Evolutionary conservation across 2,888 invertebrate genomes (phyloP).

Genomic region (Synergus laeviventris): DNA sequence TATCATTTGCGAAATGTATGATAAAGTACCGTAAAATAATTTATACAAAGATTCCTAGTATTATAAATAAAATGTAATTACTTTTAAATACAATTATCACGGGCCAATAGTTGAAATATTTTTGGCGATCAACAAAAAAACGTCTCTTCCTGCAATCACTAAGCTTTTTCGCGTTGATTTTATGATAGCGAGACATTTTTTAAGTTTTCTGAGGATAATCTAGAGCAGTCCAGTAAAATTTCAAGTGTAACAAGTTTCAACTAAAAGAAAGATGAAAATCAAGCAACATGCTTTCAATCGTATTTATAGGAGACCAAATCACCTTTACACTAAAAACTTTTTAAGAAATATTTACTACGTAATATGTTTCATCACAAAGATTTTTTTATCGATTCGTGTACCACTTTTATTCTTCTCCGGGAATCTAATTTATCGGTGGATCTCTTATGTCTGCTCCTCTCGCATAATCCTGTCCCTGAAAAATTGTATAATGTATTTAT

Average conservation of each 20-base stretch:
- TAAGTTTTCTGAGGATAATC: constrained; percentile 27
- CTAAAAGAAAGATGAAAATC: constrained; percentile 20
- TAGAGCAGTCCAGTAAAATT: constrained; percentile 28
- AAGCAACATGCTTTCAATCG: constrained; percentile 4
- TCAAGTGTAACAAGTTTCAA: constrained; percentile 6
- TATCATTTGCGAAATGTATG: constrained; percentile 24
- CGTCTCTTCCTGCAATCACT: background rate
- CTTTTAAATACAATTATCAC: constrained; percentile 34
- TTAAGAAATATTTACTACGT: constrained; percentile 26
- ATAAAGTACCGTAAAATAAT: constrained; percentile 31
- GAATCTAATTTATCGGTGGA: constrained; percentile 49
- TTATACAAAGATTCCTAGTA: constrained; percentile 26
- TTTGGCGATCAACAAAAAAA: constrained; percentile 12
- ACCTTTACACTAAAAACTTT: constrained; percentile 35
- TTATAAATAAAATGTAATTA: constrained; percentile 33
- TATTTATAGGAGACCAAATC: constrained; percentile 11
- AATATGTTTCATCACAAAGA: constrained; percentile 38
- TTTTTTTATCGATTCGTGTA: constrained; percentile 27
- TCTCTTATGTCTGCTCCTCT: constrained; percentile 61
- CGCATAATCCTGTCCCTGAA: constrained; percentile 62
- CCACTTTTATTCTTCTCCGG: constrained; percentile 45
- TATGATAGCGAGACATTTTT: constrained; percentile 1
- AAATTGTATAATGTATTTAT: constrained; percentile 42
- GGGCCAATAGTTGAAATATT: constrained; percentile 21
- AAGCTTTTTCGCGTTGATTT: background rate